phyloP scores from a whole-genome alignment of 1,140 invertebrate genomes.

The Gryon sp. region DNA sequence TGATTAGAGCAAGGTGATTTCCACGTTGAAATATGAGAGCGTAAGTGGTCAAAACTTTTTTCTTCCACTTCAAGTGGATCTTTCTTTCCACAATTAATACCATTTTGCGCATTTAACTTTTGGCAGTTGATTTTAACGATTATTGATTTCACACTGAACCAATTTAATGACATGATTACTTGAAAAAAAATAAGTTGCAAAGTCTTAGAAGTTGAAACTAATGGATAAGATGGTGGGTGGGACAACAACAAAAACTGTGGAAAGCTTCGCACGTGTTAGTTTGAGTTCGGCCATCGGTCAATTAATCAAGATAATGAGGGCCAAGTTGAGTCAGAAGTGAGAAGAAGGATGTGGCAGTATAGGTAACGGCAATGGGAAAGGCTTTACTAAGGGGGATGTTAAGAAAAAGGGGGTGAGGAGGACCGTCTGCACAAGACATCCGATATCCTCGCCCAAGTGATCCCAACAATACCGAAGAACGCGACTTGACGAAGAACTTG shows the following conservation, averaged over 20 bases:
- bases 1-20: background rate
- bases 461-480: conserved; percentile 77
- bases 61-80: no score
- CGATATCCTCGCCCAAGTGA: conserved; percentile 75
- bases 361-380: conserved; percentile 18
- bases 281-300: conserved; percentile 75
- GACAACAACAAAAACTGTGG: conserved; percentile 19
- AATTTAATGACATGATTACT: no score
- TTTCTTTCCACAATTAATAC: no score
- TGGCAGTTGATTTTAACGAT: no score
- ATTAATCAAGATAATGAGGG: conserved; percentile 80
- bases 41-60: no score
- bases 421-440: conserved; percentile 76
- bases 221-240: background rate
- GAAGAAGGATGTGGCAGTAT: conserved; percentile 43
- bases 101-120: no score
- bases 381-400: conserved; percentile 52
- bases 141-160: no score
- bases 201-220: no score
- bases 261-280: conserved; percentile 6
- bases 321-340: conserved; percentile 68
- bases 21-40: background rate
- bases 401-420: conserved; percentile 66
- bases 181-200: no score
- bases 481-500: conserved; percentile 77